Evolutionary conservation across 2,888 invertebrate genomes (phyloP).

Genomic region (Prosapia bicincta): DNA sequence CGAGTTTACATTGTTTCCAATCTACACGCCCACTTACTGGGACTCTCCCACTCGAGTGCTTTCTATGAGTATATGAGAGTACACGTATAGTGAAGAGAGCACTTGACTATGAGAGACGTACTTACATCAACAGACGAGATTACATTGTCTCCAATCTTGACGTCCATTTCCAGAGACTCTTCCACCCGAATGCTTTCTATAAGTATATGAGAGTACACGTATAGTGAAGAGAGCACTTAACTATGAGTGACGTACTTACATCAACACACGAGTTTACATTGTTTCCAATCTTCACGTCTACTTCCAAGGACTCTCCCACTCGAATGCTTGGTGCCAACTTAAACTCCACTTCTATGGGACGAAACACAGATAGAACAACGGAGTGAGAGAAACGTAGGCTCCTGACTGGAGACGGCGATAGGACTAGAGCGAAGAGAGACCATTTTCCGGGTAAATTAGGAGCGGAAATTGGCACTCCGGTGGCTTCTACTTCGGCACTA

Average conservation of each 20-base stretch:
- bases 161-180: too few species aligned
- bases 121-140: too few species aligned
- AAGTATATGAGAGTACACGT: too few species aligned
- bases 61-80: too few species aligned
- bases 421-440: slow-evolving; percentile 60
- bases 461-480: slow-evolving; percentile 56
- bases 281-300: slow-evolving; percentile 65
- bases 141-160: too few species aligned
- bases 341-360: slow-evolving; percentile 61
- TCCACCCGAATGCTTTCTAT: too few species aligned
- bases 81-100: too few species aligned
- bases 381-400: slow-evolving; percentile 55
- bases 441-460: slow-evolving; percentile 62
- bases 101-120: too few species aligned
- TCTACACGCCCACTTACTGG: too few species aligned
- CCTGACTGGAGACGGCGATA: slow-evolving; percentile 46
- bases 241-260: slow-evolving; percentile 52
- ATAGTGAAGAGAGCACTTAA: too few species aligned
- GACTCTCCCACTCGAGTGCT: too few species aligned
- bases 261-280: slow-evolving; percentile 67
- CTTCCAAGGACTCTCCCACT: slow-evolving; percentile 62
- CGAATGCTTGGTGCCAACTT: slow-evolving; percentile 56
- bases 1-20: too few species aligned
- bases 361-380: slow-evolving; percentile 57
- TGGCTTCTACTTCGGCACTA: slow-evolving; percentile 56